Base-by-base conservation (phyloP, 2,888 invertebrate genomes). In the Enchytraeus crypticus region DNA sequence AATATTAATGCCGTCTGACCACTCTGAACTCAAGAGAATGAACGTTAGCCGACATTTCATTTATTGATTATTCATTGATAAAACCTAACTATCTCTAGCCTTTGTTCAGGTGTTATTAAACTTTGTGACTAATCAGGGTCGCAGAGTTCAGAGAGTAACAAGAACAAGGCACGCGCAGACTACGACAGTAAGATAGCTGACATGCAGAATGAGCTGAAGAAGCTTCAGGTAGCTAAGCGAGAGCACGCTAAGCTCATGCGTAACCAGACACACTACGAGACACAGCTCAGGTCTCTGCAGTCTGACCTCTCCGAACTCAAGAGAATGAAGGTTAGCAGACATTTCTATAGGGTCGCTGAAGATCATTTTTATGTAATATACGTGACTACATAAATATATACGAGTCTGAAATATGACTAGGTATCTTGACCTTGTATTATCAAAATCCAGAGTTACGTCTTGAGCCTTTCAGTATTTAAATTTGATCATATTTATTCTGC, bases 141-240 rank as follows among this genome's bases (percentile, higher is more conserved):
- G n/a, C n/a, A n/a, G n/a, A n/a, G n/a, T n/a, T n/a, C n/a, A n/a
- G n/a, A n/a, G n/a, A n/a, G n/a, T n/a, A n/a, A n/a, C 38, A 8
- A 38, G 38, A 18, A 11, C 38, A 38, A 18, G 38, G 38, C 38
- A 8, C 87, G 88, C 68, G 88, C 90, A 33, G 91, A 95, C 71
- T 97, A 92, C 79, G 92, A 95, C 74, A 85, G 86, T 43, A 90
- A 90, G 72, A 81, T 96, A 57, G 81, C 83, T 18, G 85, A 85
- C 29, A 88, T 97, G 88, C 88, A 91, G 71, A 86, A 86, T 60
- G 92, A 95, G 76, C 80, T 93, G 74, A 87, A 87, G 74, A 85
- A 88, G 66, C 81, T 92, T 68, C 90, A 93, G 75, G 84, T 86
- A 2, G 90, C 92, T 2, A 89, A 92, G 76, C 86, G 88, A 66